These are phyloP conservation scores for Xestia xanthographa DNA, from an alignment of 2,888 invertebrate species.

Conservation along the genomic window DNA sequence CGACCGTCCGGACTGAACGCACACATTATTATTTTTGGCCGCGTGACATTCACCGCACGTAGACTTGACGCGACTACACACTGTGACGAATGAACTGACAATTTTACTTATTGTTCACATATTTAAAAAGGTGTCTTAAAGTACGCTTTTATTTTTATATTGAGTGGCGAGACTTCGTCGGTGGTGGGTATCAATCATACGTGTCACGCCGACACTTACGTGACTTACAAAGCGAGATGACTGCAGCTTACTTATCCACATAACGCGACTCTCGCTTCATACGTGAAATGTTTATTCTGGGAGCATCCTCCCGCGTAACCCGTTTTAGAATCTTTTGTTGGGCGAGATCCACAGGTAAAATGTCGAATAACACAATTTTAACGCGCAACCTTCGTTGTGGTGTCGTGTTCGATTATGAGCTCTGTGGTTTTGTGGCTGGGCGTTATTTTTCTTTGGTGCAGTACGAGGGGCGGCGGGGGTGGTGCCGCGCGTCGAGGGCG, in stretches of 20 bases:
- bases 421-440: slow-evolving; percentile 69
- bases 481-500: slow-evolving; percentile 75
- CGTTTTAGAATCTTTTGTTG: slow-evolving; percentile 80
- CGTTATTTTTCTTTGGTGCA: slow-evolving; percentile 68
- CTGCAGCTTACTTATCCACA: slow-evolving; percentile 68
- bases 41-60: slow-evolving; percentile 85
- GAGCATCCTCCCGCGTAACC: slow-evolving; percentile 75
- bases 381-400: slow-evolving; percentile 65
- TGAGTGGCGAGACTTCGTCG: slow-evolving; percentile 62
- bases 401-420: slow-evolving; percentile 70
- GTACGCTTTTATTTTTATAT: slow-evolving; percentile 70
- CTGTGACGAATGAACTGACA: slow-evolving; percentile 79
- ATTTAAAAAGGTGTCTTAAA: slow-evolving; percentile 69
- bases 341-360: slow-evolving; percentile 79
- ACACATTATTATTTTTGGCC: slow-evolving; percentile 86
- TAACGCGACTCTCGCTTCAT: slow-evolving; percentile 69
- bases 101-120: slow-evolving; percentile 74
- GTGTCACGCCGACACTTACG: slow-evolving; percentile 70
- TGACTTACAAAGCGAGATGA: slow-evolving; percentile 68
- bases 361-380: slow-evolving; percentile 78
- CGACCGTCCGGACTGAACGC: slow-evolving; percentile 75
- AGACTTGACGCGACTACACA: slow-evolving; percentile 71
- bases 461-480: slow-evolving; percentile 69
- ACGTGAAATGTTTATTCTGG: slow-evolving; percentile 76
- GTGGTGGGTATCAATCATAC: slow-evolving; percentile 75